These are phyloP conservation scores for Cosmia pyralina DNA, from an alignment of 2,888 invertebrate species.

Conservation along the genomic window DNA sequence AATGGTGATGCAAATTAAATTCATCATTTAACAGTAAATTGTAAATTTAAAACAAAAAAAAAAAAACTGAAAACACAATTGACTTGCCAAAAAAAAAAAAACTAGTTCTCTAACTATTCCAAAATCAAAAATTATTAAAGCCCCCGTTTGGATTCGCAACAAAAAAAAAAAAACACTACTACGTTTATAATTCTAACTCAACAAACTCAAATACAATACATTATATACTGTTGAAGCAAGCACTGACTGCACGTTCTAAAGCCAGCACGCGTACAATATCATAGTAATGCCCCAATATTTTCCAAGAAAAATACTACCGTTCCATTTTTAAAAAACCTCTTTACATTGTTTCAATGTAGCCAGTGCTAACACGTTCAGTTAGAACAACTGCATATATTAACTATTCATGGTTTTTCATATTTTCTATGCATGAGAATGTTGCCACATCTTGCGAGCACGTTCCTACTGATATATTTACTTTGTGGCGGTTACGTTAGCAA, in stretches of 20 bases:
- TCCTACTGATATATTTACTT: constrained; percentile 61
- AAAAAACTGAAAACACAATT: too few species aligned
- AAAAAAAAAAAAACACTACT: too few species aligned
- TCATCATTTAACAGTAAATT: neutral
- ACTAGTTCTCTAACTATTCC: neutral
- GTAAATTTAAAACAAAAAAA: neutral
- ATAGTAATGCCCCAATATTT: constrained; percentile 21
- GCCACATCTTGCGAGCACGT: constrained; percentile 47
- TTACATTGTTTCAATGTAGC: constrained; percentile 45
- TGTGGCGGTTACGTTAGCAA: constrained; percentile 41
- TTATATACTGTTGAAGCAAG: neutral
- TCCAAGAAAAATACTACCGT: constrained; percentile 27
- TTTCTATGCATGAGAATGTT: constrained; percentile 64
- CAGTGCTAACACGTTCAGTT: constrained; percentile 43
- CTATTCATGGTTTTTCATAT: constrained; percentile 65
- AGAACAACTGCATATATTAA: constrained; percentile 59
- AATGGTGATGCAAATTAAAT: too few species aligned
- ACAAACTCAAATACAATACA: neutral
- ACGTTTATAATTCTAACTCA: too few species aligned
- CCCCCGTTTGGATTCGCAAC: too few species aligned
- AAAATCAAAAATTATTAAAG: too few species aligned
- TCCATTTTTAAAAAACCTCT: constrained; percentile 12
- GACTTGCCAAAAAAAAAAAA: neutral
- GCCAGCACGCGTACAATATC: neutral
- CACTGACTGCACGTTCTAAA: neutral